Percentiles rank a stretch among this genome's conserved stretches.
Conservation (phyloP, 2,113 vertebrate genomes). For the Passer domesticus region DNA sequence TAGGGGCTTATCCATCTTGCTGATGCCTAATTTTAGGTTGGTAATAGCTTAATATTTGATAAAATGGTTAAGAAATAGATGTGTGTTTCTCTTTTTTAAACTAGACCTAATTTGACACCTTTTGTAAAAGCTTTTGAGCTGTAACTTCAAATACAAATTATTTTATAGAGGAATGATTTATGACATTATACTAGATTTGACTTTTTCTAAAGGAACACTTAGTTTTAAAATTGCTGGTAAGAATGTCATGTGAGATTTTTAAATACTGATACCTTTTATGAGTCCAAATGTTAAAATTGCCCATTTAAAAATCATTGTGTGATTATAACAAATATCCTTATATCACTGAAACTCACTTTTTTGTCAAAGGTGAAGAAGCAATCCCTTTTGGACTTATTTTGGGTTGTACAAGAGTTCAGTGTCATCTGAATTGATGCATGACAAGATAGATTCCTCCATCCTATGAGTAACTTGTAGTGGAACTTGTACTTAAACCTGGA, state of each 20-base stretch:
- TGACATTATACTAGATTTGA: neutral
- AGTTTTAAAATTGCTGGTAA: neutral
- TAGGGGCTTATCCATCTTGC: neutral
- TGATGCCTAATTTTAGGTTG: neutral
- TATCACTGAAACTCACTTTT: neutral
- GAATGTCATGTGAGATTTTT: neutral
- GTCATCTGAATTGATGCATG: neutral
- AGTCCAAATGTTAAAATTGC: neutral
- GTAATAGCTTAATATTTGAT: neutral
- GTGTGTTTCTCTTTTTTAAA: neutral
- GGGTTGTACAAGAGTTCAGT: neutral
- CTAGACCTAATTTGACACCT: neutral
- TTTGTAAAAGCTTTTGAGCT: neutral
- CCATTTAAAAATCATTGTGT: neutral
- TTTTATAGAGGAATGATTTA: neutral
- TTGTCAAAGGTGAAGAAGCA: neutral
- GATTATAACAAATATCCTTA: neutral
- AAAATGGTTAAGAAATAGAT: neutral
- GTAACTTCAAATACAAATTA: neutral
- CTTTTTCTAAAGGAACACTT: neutral
- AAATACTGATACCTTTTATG: neutral
- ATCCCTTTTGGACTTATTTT: neutral
- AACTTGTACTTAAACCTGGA: neutral
- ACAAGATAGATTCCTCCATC: neutral
- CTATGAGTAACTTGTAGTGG: neutral